These are phyloP conservation scores for Platerodrilus igneus DNA, from an alignment of 2,888 invertebrate species.

Conservation along the genomic window DNA sequence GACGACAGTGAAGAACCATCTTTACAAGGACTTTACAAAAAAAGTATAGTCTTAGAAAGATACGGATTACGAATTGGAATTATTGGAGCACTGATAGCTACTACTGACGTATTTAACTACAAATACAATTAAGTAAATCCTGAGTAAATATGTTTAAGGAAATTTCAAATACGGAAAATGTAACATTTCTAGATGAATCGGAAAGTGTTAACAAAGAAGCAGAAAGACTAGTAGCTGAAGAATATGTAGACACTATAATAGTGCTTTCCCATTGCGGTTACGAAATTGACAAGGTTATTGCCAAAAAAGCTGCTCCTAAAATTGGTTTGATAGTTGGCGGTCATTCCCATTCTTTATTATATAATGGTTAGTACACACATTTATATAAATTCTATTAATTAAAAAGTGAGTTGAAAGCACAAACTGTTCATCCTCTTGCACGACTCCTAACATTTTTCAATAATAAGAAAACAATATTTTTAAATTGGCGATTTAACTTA, in stretches of 20 bases:
- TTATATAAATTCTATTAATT: too few relatives aligned
- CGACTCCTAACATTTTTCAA: too few relatives aligned
- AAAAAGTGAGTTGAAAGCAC: too few relatives aligned
- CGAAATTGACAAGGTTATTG: constrained; percentile 63
- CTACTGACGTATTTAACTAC: constrained; percentile 57
- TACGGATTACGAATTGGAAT: constrained; percentile 67
- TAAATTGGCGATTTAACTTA: too few relatives aligned
- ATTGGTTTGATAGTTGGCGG: constrained; percentile 83
- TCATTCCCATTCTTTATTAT: constrained; percentile 78
- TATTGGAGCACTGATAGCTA: constrained; percentile 71
- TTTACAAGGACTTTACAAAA: constrained; percentile 57
- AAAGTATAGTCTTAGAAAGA: constrained; percentile 60
- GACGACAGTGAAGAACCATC: constrained; percentile 64
- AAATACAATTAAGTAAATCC: constrained; percentile 4
- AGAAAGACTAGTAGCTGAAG: constrained; percentile 52
- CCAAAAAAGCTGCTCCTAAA: constrained; percentile 57
- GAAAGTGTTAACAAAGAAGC: constrained; percentile 65
- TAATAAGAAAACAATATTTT: too few relatives aligned
- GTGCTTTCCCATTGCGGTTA: constrained; percentile 81
- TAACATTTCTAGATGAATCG: constrained; percentile 67
- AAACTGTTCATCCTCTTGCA: too few relatives aligned
- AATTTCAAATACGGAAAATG: constrained; percentile 60
- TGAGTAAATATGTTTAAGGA: too few relatives aligned
- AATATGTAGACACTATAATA: constrained; percentile 72
- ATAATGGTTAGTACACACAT: constrained; percentile 51